Base-by-base conservation (phyloP, 1,140 invertebrate genomes). In the Cotesia typhae region DNA sequence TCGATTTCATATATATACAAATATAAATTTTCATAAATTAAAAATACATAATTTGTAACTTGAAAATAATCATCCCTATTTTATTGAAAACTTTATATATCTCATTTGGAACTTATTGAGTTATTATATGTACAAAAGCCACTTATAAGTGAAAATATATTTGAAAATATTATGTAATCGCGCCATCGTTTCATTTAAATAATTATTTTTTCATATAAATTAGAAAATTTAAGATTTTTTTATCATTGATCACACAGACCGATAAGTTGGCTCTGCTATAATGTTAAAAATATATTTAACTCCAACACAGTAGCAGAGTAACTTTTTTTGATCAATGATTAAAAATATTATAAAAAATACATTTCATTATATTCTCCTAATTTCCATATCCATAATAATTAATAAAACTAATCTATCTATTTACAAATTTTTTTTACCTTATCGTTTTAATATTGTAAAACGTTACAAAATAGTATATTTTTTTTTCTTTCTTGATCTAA, bases 71-170 rank as follows among this genome's bases (percentile, higher is more conserved):
- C 52, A 52, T 61, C 38, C 20, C 17, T 36, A 36, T 35, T 47
- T 60, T 7, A 28, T 36, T 60, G 2, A 20, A 60, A 60, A 35
- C 20, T 28, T 17, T 17, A 70, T 38, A 20, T 55, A 57, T n/a
- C 36, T 60, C 57, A 70, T 36, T 60, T 70, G 6, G 41, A 17
- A 59, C 17, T 38, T 57, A n/a, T 52, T 38, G 41, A 17, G 41
- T 38, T 67, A 59, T 60, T 72, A 72, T 74, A 74, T 74, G 65
- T 71, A 74, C 73, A 74, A 71, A 28, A 60, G 69, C 69, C 69
- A 69, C 36, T 37, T 57, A 67, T 60, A 72, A 59, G 52, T 47
- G 17, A 72, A 51, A 65, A 51, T 66, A 35, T 55, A 17, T 17
- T 17, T 17, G 17, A 41, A 41, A 41, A 47, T 47, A 47, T 65